Base-by-base conservation (phyloP, 1,140 invertebrate genomes). In the Monomorium pharaonis region DNA sequence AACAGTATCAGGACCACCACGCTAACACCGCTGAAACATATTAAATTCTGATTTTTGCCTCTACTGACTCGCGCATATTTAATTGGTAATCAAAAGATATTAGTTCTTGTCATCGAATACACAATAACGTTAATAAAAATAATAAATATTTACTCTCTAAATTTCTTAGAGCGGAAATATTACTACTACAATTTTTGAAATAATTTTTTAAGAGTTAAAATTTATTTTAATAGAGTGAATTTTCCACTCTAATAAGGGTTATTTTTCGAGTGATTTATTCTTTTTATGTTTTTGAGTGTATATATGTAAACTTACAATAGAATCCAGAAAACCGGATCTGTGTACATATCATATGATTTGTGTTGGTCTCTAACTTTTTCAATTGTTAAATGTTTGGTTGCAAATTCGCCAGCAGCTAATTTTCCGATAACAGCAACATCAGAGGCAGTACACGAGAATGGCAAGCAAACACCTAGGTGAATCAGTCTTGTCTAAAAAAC, bases 381-480 rank as follows among this genome's bases (percentile, higher is more conserved):
- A 2, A 95, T 91, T 3, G 72, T 85, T 9, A 92, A 92, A 70
- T 94, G 85, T 60, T 91, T 93, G 2, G 70, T 80, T 2, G 93
- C 91, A 18, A 72, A 78, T 65, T 95, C 91, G 62, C 93, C 91
- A 3, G 91, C 90, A 0, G 96, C 96, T 14, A 96, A 93, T 90
- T 95, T 94, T 72, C 97, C 95, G 84, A 98, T 95, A 3, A 94
- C 90, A 16, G 93, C 88, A 6, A 97, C 96, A 80, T 97, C 97
- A 12, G 95, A 90, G 18, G 96, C 95, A 5, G 93, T 94, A 92
- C 97, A 98, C 0, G 96, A 95, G 44, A 95, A 95, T 6, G 97
- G 97, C 51, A 98, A 94, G 91, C 97, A 98, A 2, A 98, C 93
- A 0, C 97, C 97, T 16, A 98, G 93, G 75, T 97, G 96, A 44